Evolutionary conservation across 2,888 invertebrate genomes (phyloP).

Genomic region (Protophormia terraenovae): DNA sequence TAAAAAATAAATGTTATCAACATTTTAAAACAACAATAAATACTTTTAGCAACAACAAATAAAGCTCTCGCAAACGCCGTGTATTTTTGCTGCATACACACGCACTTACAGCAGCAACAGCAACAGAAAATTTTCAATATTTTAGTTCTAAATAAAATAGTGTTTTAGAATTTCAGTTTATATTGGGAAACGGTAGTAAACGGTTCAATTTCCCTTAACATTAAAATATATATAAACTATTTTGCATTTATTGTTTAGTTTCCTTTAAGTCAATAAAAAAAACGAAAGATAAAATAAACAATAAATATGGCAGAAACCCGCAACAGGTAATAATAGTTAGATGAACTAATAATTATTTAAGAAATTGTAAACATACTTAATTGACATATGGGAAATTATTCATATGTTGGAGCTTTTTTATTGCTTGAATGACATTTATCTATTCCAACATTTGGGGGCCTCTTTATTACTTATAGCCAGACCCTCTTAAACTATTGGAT

Average conservation of each 20-base stretch:
- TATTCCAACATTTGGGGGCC: no score
- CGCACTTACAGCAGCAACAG: not conserved
- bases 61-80: conserved; percentile 42
- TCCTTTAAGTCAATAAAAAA: not conserved
- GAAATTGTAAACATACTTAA: not conserved
- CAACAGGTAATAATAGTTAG: conserved; percentile 52
- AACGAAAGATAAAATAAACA: not conserved
- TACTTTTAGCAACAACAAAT: conserved; percentile 18
- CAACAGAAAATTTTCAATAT: conserved; percentile 14
- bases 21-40: conserved; percentile 26
- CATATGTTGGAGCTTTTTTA: no score
- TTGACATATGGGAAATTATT: not conserved
- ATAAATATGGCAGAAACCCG: conserved; percentile 54
- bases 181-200: conserved; percentile 62
- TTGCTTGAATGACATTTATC: no score
- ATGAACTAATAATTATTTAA: not conserved
- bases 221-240: not conserved
- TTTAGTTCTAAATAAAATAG: conserved; percentile 40
- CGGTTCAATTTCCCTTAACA: conserved; percentile 42
- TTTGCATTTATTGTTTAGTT: conserved; percentile 1
- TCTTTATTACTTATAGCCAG: no score
- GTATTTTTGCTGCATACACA: conserved; percentile 35
- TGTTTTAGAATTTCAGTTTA: conserved; percentile 64
- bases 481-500: no score
- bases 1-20: conserved; percentile 43